Conservation (phyloP, 2,113 vertebrate species). For the Pogona vitticeps region DNA sequence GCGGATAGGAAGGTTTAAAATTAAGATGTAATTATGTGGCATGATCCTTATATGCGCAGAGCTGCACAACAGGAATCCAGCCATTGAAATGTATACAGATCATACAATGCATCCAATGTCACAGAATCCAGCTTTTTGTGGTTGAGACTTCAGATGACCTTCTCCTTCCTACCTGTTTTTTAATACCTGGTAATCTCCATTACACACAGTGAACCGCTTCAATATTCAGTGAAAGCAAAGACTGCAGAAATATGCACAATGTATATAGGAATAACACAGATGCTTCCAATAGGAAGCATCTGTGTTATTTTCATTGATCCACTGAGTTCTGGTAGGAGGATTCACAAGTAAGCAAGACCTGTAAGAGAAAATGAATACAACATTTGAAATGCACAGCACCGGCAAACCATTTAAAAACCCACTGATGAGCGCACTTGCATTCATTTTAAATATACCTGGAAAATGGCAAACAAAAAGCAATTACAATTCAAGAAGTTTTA, state of each 20-base stretch:
- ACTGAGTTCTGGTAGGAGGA: too few relatives aligned
- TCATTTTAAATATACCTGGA: conserved; percentile 13
- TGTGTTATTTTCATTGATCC: not conserved
- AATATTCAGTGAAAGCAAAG: not conserved
- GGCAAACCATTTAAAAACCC: not conserved
- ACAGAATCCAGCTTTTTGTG: not conserved
- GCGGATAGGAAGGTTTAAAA: too few relatives aligned
- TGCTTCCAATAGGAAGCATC: not conserved
- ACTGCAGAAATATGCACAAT: not conserved
- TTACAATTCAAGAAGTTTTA: conserved; percentile 24
- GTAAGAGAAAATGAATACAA: not conserved
- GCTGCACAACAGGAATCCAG: too few relatives aligned
- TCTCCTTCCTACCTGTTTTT: not conserved
- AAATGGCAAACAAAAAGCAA: conserved; percentile 20
- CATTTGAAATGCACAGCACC: not conserved
- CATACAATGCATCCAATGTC: too few relatives aligned
- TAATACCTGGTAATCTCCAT: not conserved
- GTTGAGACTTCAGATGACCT: not conserved
- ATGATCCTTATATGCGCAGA: too few relatives aligned
- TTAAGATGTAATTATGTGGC: too few relatives aligned
- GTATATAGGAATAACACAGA: too few relatives aligned
- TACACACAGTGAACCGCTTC: not conserved
- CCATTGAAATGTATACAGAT: too few relatives aligned
- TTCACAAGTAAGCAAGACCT: not conserved
- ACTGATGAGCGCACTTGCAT: conserved; percentile 3